phyloP scores from a whole-genome alignment of 2,888 invertebrate species.

The Epirrhoe tristata region DNA sequence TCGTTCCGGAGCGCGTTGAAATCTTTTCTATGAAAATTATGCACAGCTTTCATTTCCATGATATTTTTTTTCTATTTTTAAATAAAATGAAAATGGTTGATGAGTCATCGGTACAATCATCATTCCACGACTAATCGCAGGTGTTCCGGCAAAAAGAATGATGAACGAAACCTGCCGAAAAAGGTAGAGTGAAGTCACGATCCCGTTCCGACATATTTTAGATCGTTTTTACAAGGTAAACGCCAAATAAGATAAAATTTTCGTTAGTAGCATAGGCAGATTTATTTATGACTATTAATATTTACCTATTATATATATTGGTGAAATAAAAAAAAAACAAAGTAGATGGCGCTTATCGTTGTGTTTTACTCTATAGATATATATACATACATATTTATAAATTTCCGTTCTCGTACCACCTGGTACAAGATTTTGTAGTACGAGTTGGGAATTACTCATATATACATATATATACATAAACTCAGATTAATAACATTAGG shows the following conservation, averaged over 20 bases:
- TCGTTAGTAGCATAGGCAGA: no score
- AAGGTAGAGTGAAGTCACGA: conserved; percentile 59
- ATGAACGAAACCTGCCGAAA: conserved; percentile 64
- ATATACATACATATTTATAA: no score
- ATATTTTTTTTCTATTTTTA: not conserved
- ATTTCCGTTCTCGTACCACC: no score
- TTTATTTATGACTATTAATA: no score
- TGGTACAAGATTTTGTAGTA: no score
- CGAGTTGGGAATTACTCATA: no score
- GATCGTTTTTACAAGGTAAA: not conserved
- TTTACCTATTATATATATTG: no score
- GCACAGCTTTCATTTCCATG: not conserved
- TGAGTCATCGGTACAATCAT: conserved; percentile 39
- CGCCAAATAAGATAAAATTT: not conserved
- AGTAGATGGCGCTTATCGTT: no score
- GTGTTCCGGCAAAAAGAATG: conserved; percentile 52
- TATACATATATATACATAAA: no score
- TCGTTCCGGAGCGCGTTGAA: conserved; percentile 17
- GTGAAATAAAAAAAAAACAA: no score
- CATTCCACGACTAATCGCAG: conserved; percentile 39
- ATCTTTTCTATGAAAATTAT: conserved; percentile 13
- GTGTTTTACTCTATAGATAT: no score
- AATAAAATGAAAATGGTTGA: not conserved
- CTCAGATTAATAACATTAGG: no score
- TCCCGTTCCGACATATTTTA: conserved; percentile 65